These are phyloP conservation scores for Cercopithecus neglectus DNA, from an alignment of 2,797 vertebrate genomes.

Conservation along the genomic window DNA sequence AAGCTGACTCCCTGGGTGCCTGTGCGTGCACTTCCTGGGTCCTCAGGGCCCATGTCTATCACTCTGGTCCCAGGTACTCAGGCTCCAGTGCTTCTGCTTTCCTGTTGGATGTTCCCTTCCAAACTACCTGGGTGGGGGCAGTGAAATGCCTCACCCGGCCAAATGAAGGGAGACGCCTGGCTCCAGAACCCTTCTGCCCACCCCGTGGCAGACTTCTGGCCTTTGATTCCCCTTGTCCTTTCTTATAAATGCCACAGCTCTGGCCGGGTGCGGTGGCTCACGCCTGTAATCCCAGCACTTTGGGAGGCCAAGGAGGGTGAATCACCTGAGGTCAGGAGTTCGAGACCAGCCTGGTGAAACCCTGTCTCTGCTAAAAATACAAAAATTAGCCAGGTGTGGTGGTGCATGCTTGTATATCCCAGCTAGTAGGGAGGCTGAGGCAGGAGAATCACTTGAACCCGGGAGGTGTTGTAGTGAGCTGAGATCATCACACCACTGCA, in stretches of 20 bases:
- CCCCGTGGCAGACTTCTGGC: background rate
- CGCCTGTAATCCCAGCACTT: background rate
- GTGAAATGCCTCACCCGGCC: accelerated
- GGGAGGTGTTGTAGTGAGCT: background rate
- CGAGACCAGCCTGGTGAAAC: background rate
- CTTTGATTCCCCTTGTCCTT: background rate
- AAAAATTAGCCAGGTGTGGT: background rate
- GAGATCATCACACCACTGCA: background rate
- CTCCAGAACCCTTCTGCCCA: background rate
- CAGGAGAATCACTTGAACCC: background rate
- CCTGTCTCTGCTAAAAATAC: background rate
- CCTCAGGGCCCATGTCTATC: background rate
- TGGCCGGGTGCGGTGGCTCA: background rate
- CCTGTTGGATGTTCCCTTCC: background rate
- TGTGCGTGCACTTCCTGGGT: accelerated
- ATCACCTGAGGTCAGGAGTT: background rate
- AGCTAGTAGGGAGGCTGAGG: background rate
- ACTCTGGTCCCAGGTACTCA: accelerated
- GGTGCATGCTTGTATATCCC: background rate
- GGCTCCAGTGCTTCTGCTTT: background rate
- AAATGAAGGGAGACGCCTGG: accelerated
- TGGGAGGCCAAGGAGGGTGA: background rate
- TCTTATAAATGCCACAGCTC: background rate
- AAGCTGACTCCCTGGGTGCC: background rate
- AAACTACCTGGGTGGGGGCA: background rate